Conservation (phyloP, 2,888 invertebrate species). For the Aleiodes testaceus region DNA sequence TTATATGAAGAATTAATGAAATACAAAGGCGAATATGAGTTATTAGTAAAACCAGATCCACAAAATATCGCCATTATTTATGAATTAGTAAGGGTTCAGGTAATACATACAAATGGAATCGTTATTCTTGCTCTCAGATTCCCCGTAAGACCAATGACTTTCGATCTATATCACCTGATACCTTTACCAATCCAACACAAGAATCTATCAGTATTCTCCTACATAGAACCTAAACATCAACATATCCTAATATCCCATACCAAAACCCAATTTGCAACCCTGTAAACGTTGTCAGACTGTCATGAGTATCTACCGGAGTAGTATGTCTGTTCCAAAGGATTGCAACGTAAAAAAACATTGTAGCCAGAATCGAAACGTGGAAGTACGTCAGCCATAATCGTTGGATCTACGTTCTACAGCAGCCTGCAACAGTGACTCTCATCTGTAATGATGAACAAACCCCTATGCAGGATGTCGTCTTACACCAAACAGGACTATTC, state of each 20-base stretch:
- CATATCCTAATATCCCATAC: slow-evolving; percentile 35
- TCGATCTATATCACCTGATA: not conserved
- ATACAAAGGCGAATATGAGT: slow-evolving; percentile 12
- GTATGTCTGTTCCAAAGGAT: slow-evolving; percentile 1
- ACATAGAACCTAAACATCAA: slow-evolving; percentile 36
- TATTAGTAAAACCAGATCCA: not conserved
- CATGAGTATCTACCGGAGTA: slow-evolving; percentile 17
- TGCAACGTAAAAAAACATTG: slow-evolving; percentile 29
- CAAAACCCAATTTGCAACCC: slow-evolving; percentile 30
- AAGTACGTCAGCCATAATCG: slow-evolving; percentile 37
- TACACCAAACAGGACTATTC: slow-evolving; percentile 41
- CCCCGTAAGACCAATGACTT: not conserved
- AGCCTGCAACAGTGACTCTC: slow-evolving; percentile 33
- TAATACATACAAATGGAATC: not conserved
- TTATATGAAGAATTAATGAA: not conserved
- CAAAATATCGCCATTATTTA: slow-evolving; percentile 1
- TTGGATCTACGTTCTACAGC: slow-evolving; percentile 47
- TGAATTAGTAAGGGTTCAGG: not conserved
- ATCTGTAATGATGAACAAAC: slow-evolving; percentile 27
- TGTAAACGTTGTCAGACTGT: slow-evolving; percentile 36
- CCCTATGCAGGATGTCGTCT: slow-evolving; percentile 45
- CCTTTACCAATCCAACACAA: slow-evolving; percentile 38
- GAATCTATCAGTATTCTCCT: slow-evolving; percentile 41
- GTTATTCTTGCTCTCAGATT: slow-evolving; percentile 29
- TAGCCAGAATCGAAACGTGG: slow-evolving; percentile 38